Conservation (phyloP, 2,888 invertebrate species). For the Volucella bombylans region DNA sequence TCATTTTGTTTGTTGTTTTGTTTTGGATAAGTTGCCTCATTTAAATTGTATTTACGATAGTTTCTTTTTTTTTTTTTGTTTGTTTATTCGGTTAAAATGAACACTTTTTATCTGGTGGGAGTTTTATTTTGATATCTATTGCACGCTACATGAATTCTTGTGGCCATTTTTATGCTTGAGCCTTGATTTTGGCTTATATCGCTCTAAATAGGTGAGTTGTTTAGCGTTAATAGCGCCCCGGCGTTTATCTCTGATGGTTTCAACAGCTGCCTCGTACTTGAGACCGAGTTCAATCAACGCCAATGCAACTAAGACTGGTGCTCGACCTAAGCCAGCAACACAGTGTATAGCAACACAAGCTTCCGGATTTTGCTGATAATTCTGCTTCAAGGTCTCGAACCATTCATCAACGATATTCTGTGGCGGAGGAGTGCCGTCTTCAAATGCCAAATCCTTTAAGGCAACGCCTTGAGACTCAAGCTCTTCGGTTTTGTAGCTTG, state of each 20-base stretch:
- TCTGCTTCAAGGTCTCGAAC: slow-evolving; percentile 95
- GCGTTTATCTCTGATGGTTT: slow-evolving; percentile 97
- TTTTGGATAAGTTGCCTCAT: slow-evolving; percentile 67
- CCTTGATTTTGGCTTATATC: slow-evolving; percentile 98
- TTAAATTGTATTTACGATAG: slow-evolving; percentile 73
- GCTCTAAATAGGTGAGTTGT: slow-evolving; percentile 98
- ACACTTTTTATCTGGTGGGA: slow-evolving; percentile 83
- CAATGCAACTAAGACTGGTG: slow-evolving; percentile 98
- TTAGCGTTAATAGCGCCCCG: slow-evolving; percentile 99
- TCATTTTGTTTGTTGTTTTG: slow-evolving; percentile 58
- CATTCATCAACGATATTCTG: slow-evolving; percentile 95
- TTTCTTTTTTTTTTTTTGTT: slow-evolving; percentile 75
- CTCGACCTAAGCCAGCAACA: slow-evolving; percentile 98
- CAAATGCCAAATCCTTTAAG: slow-evolving; percentile 97
- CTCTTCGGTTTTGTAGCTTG: slow-evolving; percentile 96
- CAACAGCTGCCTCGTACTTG: slow-evolving; percentile 99
- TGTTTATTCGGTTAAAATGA: slow-evolving; percentile 80
- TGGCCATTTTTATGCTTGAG: slow-evolving; percentile 96
- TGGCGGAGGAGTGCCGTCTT: slow-evolving; percentile 96
- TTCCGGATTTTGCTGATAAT: slow-evolving; percentile 91
- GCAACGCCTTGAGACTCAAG: slow-evolving; percentile 94
- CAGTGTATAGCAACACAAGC: slow-evolving; percentile 98
- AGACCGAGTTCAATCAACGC: slow-evolving; percentile 99
- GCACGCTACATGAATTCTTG: slow-evolving; percentile 95
- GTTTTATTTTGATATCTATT: slow-evolving; percentile 85